Evolutionary conservation across 1,140 invertebrate genomes (phyloP), one percentile per base, ranked within the genome.

Genomic region (Ridgeia piscesae): DNA sequence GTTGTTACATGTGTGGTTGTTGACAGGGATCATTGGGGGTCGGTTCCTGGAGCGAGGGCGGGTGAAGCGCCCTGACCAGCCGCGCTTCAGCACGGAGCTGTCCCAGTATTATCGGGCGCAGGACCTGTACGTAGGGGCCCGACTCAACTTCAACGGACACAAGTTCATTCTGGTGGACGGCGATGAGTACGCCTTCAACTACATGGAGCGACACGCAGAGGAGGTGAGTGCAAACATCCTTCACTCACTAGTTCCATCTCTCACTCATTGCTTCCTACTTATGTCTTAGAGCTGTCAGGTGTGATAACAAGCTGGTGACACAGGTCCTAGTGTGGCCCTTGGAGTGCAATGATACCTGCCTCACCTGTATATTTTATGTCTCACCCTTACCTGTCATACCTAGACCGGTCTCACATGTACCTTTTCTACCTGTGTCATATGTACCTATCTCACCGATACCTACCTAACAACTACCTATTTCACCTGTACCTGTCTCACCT

Each of bases 141-240:
- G 96, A 34, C 94, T 99, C 21, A 97, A 97, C 50, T 97, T 99
- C 34, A 97, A 98, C 95, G 97, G 97, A 94, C 98, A 98, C 95
- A 96, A 97, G 31, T 99, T 99, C 95, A 94, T 97, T 92, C 95
- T 99, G 8, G 96, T 97, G 33, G 97, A 97, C 42, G 98, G 98
- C 14, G 98, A 99, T 95, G 97, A 98, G 95, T 99, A 98, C 95
- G 97, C 98, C 6, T 96, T 98, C 92, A 96, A 97, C 89, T 98
- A 98, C 95, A 98, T 99, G 98, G 98, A 99, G 95, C 94, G 97
- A n/a, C 96, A 98, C 96, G 95, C 97, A 92, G 94, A 97, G 93
- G 97, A 98, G 97, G 98, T 98, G 31, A 48, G 21, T 9, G 4
- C 4, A 91, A 4, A 34, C 34, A 6, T 34, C 89, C 89, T 89